Evolutionary conservation across 2,797 vertebrate species (phyloP), one percentile per base, ranked within the genome.

Genomic region (Karalla daura): DNA sequence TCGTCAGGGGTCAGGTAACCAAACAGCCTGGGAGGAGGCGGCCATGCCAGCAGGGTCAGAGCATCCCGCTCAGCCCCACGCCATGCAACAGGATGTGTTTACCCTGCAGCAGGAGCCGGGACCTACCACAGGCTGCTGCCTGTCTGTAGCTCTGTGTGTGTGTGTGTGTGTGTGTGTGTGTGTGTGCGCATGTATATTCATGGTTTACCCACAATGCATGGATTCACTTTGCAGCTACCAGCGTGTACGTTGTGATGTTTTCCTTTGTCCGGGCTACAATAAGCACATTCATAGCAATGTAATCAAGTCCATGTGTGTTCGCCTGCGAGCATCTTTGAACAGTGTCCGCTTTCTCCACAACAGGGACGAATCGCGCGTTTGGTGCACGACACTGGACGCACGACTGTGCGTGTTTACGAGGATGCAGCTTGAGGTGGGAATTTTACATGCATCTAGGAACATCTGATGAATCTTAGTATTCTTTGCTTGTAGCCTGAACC

Each of bases 1-100:
- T 75, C 33, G 63, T 46, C n/a, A 35, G 56, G 80, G 81, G 80
- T 87, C 87, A 84, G 65, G 74, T 89, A 86, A 87, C 86, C 74
- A 88, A 87, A 86, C 71, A 66, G 56, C 70, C 45, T 11, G 69
- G 67, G n/a, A n/a, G n/a, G n/a, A n/a, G n/a, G 62, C 37, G 11
- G 13, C 54, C n/a, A n/a, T 58, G 63, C 43, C 35, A 50, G 37
- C 71, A 27, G 74, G 78, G 65, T 79, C 74, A 20, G 37, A 71
- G 35, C 30, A n/a, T 61, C 54, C 49, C 49, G 49, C 33, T 53
- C 46, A 66, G 70, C 61, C 61, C 69, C 45, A 81, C 76, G 59
- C 3, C 3, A 65, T 70, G 80, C 74, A 58, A 81, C 70, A 64
- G 55, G 72, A 79, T 80, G 80, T 9, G 67, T 84, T 89, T 85